Evolutionary conservation across 2,888 invertebrate genomes (phyloP), one percentile per base, ranked within the genome.

Genomic region (Hydroisotoma schaefferi): DNA sequence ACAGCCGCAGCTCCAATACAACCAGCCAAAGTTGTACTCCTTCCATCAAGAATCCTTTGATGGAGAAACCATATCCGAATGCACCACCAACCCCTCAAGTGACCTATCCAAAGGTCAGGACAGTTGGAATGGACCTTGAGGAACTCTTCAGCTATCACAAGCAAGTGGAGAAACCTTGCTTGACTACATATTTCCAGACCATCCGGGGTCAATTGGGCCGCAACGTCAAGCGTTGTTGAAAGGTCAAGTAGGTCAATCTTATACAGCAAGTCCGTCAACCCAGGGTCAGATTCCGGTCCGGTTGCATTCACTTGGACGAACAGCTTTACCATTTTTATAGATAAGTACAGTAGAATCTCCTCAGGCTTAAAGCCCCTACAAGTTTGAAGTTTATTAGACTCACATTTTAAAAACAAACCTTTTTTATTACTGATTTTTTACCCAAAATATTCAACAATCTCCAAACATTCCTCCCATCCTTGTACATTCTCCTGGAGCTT

Each of bases 1-100:
- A 57, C 54, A 40, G 18, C 6, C 4, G 20, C 28, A 4, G 26
- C n/a, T 20, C 28, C 51, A 43, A 57, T 55, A 27, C 5, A 55
- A 20, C 55, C 52, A 74, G 23, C 78, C 55, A 18, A 73, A 69
- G 12, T 75, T 84, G 38, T 88, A 87, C 64, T 83, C 23, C 40
- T 80, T 71, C 92, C 92, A 71, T 90, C 89, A n/a, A 94, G 75
- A 28, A 86, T 77, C 70, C 82, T 80, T 75, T 94, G 93, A 75
- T 92, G 90, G 18, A 49, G 49, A 28, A 27, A 49, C 18, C 15
- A 8, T 18, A 20, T 20, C 25, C 49, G 22, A 49, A 49, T 25
- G 12, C 29, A 25, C 49, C 49, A 49, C 49, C 49, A 49, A 5
- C 28, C 49, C 8, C 28, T n/a, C 28, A 49, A 3, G 10, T 49